Percentiles rank a stretch among this genome's conserved stretches.
These are phyloP conservation scores for Hiodon alosoides DNA, from an alignment of 2,113 vertebrate genomes.

Conservation along the genomic window DNA sequence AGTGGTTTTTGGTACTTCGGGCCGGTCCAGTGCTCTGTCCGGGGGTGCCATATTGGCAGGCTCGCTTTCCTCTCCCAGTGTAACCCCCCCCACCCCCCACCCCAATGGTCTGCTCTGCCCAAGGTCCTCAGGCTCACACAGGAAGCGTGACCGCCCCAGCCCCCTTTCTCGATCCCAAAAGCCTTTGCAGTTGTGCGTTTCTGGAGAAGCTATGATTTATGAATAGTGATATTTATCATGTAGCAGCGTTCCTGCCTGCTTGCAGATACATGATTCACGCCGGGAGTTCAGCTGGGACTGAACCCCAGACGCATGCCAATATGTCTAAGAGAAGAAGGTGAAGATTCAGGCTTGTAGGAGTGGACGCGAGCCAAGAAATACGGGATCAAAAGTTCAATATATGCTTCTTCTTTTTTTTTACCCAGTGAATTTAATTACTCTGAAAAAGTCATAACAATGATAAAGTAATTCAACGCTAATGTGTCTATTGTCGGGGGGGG, in stretches of 20 bases:
- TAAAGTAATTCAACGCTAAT: conserved; percentile 54
- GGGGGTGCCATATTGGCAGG: too few species aligned
- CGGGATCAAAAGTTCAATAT: conserved; percentile 60
- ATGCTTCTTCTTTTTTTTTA: conserved; percentile 28
- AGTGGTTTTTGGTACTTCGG: too few species aligned
- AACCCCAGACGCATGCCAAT: conserved; percentile 58
- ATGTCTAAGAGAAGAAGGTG: conserved; percentile 64
- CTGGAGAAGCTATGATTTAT: conserved; percentile 57
- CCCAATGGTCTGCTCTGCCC: conserved; percentile 45
- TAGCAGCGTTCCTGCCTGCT: conserved; percentile 53
- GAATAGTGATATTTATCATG: conserved; percentile 62
- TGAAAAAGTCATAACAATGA: conserved; percentile 50
- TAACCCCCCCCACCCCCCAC: conserved; percentile 27
- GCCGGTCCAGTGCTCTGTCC: too few species aligned
- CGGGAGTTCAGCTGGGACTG: conserved; percentile 49
- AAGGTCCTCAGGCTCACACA: conserved; percentile 36
- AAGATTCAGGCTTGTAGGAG: conserved; percentile 49
- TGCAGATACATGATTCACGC: conserved; percentile 64
- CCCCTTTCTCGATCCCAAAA: conserved; percentile 41
- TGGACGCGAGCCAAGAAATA: conserved; percentile 49
- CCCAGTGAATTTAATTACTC: conserved; percentile 52
- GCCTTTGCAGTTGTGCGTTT: conserved; percentile 30
- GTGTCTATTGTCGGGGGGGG: conserved; percentile 43
- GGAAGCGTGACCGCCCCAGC: conserved; percentile 34
- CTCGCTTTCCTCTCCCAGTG: background rate